Base-by-base conservation (phyloP, 2,888 invertebrate species). In the Thereva unica region DNA sequence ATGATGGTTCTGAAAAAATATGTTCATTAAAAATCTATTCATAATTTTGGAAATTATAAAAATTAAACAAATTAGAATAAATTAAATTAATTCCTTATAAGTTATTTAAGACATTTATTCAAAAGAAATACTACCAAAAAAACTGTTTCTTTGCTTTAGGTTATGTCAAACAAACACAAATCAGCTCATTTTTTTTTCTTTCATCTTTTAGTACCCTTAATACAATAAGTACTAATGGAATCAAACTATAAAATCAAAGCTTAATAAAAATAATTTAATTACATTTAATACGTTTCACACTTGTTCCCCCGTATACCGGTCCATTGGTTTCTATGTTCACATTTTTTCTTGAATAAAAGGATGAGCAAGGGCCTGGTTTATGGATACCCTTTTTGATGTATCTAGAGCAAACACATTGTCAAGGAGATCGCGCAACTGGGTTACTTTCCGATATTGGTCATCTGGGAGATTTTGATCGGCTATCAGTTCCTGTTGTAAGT, bases 311-410 rank as follows among this genome's bases (percentile, higher is more conserved):
- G 38, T 23, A 23, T 23, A 23, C 23, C 23, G 23, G 9, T 45
- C 34, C 8, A 65, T 63, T 47, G 42, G 12, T 7, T 2, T 23
- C 23, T 23, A 23, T 38, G 61, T 68, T 73, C 82, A 91, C 78
- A 93, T 92, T 84, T 92, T 95, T 78, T 98, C 97, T 83, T 93
- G 92, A 77, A 98, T 96, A 81, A 97, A 97, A 0, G 95, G 91
- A 82, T 98, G 97, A 34, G 91, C 89, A 63, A 98, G 85, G 45
- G 96, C 95, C 77, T 95, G 94, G 81, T 95, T 95, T 71, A 97
- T 88, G n/a, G 95, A 91, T 73, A 95, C 90, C 66, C 97, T 86
- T 81, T 97, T 97, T 42, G 90, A 87, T 0, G 97, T 92, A 82
- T 98, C 97, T 63, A 97, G 83, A 84, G 94, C 90, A 71, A 98